Conservation (phyloP, 2,888 invertebrate genomes). For the Caenorhabditis auriculariae region DNA sequence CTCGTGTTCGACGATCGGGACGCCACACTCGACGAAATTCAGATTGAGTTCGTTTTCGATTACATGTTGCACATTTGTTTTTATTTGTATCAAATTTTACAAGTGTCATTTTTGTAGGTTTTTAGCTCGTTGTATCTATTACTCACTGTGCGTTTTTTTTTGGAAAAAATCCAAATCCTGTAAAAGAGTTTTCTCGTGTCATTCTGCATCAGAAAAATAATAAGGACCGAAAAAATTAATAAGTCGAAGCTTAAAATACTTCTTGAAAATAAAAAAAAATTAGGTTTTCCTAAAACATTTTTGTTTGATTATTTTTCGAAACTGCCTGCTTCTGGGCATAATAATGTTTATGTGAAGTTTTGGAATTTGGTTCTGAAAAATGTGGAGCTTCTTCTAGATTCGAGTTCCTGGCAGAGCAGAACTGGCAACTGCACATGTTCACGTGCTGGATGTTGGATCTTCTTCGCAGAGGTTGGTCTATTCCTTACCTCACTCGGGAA, state of each 20-base stretch:
- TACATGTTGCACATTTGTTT: too few relatives aligned
- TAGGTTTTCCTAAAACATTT: not conserved
- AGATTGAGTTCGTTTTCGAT: conserved; percentile 52
- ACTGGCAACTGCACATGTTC: conserved; percentile 62
- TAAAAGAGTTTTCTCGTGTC: too few relatives aligned
- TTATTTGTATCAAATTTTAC: not conserved
- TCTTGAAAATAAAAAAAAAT: too few relatives aligned
- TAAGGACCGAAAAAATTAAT: too few relatives aligned
- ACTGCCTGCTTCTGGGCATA: not conserved
- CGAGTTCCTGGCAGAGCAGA: conserved; percentile 62
- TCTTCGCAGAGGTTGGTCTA: conserved; percentile 36
- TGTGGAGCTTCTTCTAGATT: conserved; percentile 56
- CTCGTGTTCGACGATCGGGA: conserved; percentile 60
- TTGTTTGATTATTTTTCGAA: conserved; percentile 1
- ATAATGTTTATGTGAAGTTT: too few relatives aligned
- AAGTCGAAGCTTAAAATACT: too few relatives aligned
- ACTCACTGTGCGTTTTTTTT: not conserved
- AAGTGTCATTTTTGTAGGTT: not conserved
- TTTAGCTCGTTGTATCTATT: not conserved
- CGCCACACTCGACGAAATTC: conserved; percentile 57
- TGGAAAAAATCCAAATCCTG: not conserved
- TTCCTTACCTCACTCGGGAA: too few relatives aligned
- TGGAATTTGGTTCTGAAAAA: too few relatives aligned
- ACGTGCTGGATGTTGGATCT: conserved; percentile 61
- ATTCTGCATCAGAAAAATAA: too few relatives aligned